Percentiles rank a stretch among this genome's conserved stretches.
phyloP scores from a whole-genome alignment of 2,797 vertebrate genomes.

The Selene dorsalis region DNA sequence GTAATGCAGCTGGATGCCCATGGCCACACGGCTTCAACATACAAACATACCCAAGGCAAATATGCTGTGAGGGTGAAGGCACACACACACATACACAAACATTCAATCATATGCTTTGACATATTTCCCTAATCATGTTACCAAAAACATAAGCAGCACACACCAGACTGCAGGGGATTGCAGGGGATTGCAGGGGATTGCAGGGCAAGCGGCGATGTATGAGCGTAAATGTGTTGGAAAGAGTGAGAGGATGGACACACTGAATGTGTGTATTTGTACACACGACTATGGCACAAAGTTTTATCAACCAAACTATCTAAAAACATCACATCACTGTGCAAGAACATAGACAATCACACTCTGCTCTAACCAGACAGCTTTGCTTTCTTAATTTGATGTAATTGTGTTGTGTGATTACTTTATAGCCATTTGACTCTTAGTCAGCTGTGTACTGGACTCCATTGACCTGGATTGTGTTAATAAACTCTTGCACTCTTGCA shows the following conservation, averaged over 20 bases:
- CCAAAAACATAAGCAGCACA: constrained; percentile 12
- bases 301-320: neutral
- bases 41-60: constrained; percentile 44
- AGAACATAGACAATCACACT: too few relatives aligned
- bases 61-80: constrained; percentile 17
- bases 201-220: neutral
- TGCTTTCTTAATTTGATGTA: too few relatives aligned
- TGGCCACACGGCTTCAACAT: constrained; percentile 39
- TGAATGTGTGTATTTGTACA: neutral
- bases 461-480: constrained; percentile 25
- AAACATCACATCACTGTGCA: neutral
- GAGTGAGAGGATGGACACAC: neutral
- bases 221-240: neutral
- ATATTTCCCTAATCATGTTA: constrained; percentile 27
- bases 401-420: neutral
- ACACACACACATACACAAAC: neutral
- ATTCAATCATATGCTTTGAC: constrained; percentile 17
- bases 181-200: constrained; percentile 5
- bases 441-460: too few relatives aligned
- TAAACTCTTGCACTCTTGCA: constrained; percentile 22
- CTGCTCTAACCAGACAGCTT: neutral
- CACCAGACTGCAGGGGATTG: constrained; percentile 7
- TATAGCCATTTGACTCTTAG: neutral
- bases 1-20: constrained; percentile 28
- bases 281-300: neutral